A percentile compares a stretch with the other conserved stretches of the same genome.
These are phyloP conservation scores for Drosophila sproati DNA, from an alignment of 1,140 invertebrate species.

Conservation along the genomic window DNA sequence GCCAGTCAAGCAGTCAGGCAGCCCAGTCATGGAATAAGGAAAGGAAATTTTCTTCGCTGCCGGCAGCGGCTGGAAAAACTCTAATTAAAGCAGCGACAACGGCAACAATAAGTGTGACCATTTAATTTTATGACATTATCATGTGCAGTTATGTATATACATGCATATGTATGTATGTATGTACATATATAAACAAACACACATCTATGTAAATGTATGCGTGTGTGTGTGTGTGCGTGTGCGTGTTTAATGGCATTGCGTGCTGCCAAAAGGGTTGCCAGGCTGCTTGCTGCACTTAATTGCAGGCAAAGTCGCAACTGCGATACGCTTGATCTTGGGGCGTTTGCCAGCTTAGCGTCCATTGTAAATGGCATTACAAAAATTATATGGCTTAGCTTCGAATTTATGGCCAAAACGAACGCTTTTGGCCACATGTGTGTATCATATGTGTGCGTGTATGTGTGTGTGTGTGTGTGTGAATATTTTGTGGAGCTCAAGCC, in stretches of 20 bases:
- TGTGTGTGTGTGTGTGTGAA: constrained; percentile 23
- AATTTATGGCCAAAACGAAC: constrained; percentile 18
- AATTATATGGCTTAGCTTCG: constrained; percentile 35
- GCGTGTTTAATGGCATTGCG: constrained; percentile 55
- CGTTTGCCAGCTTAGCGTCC: constrained; percentile 43
- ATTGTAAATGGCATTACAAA: constrained; percentile 41
- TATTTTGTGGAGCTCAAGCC: constrained; percentile 2
- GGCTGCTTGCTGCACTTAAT: constrained; percentile 55
- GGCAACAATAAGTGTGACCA: constrained; percentile 71
- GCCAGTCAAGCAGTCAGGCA: constrained; percentile 18
- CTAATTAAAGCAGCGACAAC: constrained; percentile 69
- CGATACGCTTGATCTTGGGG: constrained; percentile 32
- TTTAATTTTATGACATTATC: constrained; percentile 84
- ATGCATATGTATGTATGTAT: constrained; percentile 26
- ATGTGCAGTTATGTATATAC: constrained; percentile 71
- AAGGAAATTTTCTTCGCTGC: constrained; percentile 61
- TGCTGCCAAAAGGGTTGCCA: constrained; percentile 61
- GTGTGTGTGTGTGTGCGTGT: constrained; percentile 5
- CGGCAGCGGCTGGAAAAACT: constrained; percentile 66
- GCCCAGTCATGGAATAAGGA: constrained; percentile 37
- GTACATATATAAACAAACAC: constrained; percentile 7
- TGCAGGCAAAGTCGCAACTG: constrained; percentile 54
- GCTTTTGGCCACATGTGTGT: no score
- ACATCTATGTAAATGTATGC: constrained; percentile 22
- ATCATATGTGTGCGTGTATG: no score